Percentiles rank a stretch among this genome's conserved stretches.
Evolutionary conservation across 2,888 invertebrate species (phyloP).

Genomic region (Tryphoninae sp.): DNA sequence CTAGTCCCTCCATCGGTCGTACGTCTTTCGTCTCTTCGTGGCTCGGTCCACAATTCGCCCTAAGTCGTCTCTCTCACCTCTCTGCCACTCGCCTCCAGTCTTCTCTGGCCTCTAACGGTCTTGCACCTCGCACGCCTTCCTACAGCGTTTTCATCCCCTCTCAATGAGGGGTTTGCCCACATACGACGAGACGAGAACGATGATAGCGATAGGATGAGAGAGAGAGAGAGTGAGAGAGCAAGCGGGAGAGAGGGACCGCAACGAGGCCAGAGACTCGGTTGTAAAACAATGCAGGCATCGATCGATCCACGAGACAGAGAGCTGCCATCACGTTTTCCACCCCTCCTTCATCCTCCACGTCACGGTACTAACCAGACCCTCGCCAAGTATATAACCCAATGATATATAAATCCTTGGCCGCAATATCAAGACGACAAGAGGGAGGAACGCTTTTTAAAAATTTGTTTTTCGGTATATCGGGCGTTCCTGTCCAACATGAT

Average conservation of each 20-base stretch:
- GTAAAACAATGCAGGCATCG: slow-evolving; percentile 71
- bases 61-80: slow-evolving; percentile 48
- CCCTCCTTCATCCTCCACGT: slow-evolving; percentile 3
- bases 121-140: slow-evolving; percentile 31
- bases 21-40: slow-evolving; percentile 28
- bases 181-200: slow-evolving; percentile 31
- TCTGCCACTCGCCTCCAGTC: slow-evolving; percentile 6
- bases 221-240: not conserved
- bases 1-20: not conserved
- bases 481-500: slow-evolving; percentile 9
- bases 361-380: slow-evolving; percentile 6
- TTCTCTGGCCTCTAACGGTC: slow-evolving; percentile 35
- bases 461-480: slow-evolving; percentile 27
- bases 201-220: slow-evolving; percentile 5
- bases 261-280: slow-evolving; percentile 47
- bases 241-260: slow-evolving; percentile 15
- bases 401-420: slow-evolving; percentile 25
- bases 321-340: slow-evolving; percentile 51
- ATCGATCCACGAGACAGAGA: slow-evolving; percentile 66
- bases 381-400: slow-evolving; percentile 16
- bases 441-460: slow-evolving; percentile 21
- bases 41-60: slow-evolving; percentile 36
- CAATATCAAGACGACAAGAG: slow-evolving; percentile 42
- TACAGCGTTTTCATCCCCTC: slow-evolving; percentile 1
- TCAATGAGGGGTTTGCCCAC: slow-evolving; percentile 20